phyloP scores from a whole-genome alignment of 2,113 vertebrate genomes.

The Nanorana parkeri region DNA sequence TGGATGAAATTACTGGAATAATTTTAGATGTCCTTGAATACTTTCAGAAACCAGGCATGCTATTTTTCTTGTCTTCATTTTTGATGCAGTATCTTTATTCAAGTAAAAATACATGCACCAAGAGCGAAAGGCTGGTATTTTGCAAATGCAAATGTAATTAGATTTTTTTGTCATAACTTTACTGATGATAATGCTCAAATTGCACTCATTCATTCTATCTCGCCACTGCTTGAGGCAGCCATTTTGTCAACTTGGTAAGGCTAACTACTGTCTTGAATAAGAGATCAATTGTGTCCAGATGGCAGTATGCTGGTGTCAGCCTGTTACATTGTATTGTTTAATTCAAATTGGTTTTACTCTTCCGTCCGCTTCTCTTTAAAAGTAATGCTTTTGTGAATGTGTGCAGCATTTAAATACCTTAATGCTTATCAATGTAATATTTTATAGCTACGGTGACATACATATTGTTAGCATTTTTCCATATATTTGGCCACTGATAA shows the following conservation, averaged over 20 bases:
- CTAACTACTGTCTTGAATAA: constrained; percentile 27
- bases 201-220: constrained; percentile 41
- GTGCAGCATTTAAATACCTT: no score
- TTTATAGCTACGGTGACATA: no score
- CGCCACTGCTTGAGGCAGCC: constrained; percentile 10
- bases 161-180: constrained; percentile 48
- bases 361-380: neutral
- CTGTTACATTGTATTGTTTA: neutral
- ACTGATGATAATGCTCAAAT: constrained; percentile 40
- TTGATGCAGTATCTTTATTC: constrained; percentile 28
- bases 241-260: constrained; percentile 38
- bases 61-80: neutral
- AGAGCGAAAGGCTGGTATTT: constrained; percentile 44
- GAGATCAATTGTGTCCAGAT: constrained; percentile 38
- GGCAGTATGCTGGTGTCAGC: neutral
- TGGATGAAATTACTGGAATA: neutral
- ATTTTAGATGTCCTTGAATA: constrained; percentile 9
- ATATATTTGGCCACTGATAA: no score
- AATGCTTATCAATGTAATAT: no score
- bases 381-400: no score
- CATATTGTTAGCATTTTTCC: no score
- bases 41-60: constrained; percentile 12
- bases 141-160: constrained; percentile 54
- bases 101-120: neutral
- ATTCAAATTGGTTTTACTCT: neutral